Evolutionary conservation across 2,888 invertebrate species (phyloP).

Genomic region (Enoplolaimus lenunculus): DNA sequence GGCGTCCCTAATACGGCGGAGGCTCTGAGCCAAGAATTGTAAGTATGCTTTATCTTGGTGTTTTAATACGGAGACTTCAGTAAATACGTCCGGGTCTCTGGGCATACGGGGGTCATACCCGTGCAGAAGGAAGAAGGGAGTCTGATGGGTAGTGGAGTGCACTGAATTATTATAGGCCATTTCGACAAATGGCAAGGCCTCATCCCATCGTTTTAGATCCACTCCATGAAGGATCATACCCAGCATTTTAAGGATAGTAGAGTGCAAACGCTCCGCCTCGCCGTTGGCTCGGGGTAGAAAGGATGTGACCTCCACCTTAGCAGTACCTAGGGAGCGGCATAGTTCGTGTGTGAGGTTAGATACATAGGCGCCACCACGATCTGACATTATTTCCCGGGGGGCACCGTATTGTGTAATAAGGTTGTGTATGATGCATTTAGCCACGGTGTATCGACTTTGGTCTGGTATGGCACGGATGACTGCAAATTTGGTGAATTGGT

Average conservation of each 20-base stretch:
- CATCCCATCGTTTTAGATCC: constrained; percentile 25
- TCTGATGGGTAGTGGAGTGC: background rate
- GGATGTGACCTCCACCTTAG: constrained; percentile 19
- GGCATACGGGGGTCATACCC: constrained; percentile 8
- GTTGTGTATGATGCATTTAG: constrained; percentile 25
- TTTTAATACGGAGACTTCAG: too few species aligned
- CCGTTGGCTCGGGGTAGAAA: constrained; percentile 27
- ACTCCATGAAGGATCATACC: constrained; percentile 18
- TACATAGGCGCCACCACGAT: constrained; percentile 26
- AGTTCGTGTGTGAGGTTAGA: constrained; percentile 23
- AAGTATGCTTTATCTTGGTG: too few species aligned
- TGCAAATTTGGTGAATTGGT: constrained; percentile 22
- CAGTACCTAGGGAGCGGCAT: constrained; percentile 21
- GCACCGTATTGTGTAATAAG: constrained; percentile 25
- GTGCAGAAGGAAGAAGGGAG: constrained; percentile 11
- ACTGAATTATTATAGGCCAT: constrained; percentile 10
- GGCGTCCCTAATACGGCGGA: too few species aligned
- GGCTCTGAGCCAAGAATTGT: too few species aligned
- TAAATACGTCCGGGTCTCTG: background rate
- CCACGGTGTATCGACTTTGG: constrained; percentile 32
- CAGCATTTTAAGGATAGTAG: background rate
- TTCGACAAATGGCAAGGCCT: background rate
- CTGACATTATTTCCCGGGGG: constrained; percentile 27
- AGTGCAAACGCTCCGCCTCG: constrained; percentile 22
- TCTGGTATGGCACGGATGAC: constrained; percentile 31